Conservation (phyloP, 2,888 invertebrate species). For the Dysmachus trigonus region DNA sequence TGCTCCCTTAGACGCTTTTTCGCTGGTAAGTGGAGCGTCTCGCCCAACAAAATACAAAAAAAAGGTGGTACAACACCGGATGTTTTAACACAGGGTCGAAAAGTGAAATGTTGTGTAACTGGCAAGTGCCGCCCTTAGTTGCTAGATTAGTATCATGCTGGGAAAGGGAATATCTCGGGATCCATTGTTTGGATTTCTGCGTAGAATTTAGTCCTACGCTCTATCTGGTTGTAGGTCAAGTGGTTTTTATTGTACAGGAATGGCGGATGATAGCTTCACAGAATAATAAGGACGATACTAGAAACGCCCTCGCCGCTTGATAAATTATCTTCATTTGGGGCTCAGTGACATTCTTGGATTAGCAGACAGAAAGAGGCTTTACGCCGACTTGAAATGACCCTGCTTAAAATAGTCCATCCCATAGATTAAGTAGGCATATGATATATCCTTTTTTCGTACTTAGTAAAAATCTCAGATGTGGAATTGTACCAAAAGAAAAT, state of each 20-base stretch:
- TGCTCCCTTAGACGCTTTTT: conserved; percentile 5
- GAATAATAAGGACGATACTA: conserved; percentile 21
- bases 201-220: neutral
- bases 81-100: neutral
- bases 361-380: conserved; percentile 3
- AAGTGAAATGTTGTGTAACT: conserved; percentile 38
- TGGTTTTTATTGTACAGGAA: conserved; percentile 25
- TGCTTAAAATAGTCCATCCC: neutral
- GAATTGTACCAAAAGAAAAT: neutral
- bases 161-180: neutral
- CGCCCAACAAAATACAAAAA: neutral
- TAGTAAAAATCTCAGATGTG: neutral
- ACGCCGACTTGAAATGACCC: neutral
- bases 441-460: neutral
- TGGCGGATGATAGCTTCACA: neutral
- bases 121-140: conserved; percentile 30
- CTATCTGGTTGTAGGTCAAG: conserved; percentile 15
- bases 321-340: conserved; percentile 23
- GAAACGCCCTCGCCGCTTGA: neutral
- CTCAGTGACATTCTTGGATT: conserved; percentile 3
- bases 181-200: conserved; percentile 28
- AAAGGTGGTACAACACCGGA: neutral
- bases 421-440: neutral
- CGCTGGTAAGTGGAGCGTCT: neutral
- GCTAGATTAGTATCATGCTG: conserved; percentile 5